These are phyloP conservation scores for Fukomys damarensis DNA, from an alignment of 2,113 vertebrate species.

Conservation along the genomic window DNA sequence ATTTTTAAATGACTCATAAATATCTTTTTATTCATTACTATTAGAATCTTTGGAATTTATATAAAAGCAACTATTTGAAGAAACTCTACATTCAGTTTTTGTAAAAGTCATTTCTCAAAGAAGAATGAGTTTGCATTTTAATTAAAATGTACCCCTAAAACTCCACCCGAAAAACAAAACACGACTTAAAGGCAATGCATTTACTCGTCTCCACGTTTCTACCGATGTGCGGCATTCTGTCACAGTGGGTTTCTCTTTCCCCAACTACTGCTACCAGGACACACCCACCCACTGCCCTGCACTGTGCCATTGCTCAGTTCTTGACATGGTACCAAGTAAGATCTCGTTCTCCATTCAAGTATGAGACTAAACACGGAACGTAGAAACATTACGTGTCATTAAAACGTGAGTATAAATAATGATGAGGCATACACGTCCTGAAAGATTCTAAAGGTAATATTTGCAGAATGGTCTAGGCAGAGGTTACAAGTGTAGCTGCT, in stretches of 20 bases:
- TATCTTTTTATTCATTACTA: slow-evolving; percentile 32
- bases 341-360: background rate
- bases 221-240: slow-evolving; percentile 8
- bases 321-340: background rate
- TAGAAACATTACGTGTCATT: background rate
- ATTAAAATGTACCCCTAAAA: slow-evolving; percentile 15
- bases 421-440: background rate
- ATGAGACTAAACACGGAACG: slow-evolving; percentile 5
- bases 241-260: background rate
- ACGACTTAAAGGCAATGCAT: background rate
- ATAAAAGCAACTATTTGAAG: background rate
- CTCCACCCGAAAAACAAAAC: background rate
- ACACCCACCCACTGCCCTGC: background rate
- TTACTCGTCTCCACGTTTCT: background rate
- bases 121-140: background rate
- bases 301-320: background rate
- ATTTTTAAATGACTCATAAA: slow-evolving; percentile 30
- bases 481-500: background rate
- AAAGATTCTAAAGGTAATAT: background rate
- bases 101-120: slow-evolving; percentile 10
- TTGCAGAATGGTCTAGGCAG: background rate
- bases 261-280: background rate
- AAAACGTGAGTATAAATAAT: background rate
- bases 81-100: background rate
- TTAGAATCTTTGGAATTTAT: background rate